These are phyloP conservation scores for Heliconius hermathena DNA, from an alignment of 1,140 invertebrate species.

Conservation along the genomic window DNA sequence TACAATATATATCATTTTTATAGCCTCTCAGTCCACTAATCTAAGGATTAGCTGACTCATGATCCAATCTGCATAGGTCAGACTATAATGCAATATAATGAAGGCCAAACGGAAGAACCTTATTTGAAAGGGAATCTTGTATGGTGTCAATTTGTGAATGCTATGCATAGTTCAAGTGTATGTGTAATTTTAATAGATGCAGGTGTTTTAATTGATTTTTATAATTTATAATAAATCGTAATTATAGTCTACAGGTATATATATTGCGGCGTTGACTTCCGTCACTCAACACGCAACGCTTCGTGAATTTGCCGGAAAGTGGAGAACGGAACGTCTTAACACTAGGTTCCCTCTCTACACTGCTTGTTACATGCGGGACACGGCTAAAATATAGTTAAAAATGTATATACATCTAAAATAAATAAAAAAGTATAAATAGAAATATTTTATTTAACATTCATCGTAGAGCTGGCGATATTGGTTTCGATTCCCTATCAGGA, in stretches of 20 bases:
- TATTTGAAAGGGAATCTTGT: slow-evolving; percentile 13
- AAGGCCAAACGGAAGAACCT: slow-evolving; percentile 8
- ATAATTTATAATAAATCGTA: neutral
- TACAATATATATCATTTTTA: neutral
- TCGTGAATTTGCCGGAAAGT: too few species aligned
- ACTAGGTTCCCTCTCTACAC: too few species aligned
- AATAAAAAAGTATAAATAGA: too few species aligned
- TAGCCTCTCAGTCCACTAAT: neutral
- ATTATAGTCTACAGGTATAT: neutral
- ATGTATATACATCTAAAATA: too few species aligned
- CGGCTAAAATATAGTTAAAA: too few species aligned
- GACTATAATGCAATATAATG: neutral
- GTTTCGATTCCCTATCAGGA: too few species aligned
- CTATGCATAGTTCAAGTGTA: neutral
- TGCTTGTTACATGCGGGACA: too few species aligned
- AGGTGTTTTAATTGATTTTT: neutral
- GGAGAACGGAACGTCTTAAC: too few species aligned
- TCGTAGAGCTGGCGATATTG: too few species aligned
- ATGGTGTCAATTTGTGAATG: neutral
- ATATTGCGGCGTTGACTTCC: neutral
- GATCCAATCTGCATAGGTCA: slow-evolving; percentile 6
- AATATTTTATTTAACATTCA: too few species aligned
- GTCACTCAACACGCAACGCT: too few species aligned
- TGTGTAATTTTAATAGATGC: neutral
- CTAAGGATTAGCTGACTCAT: neutral